These are phyloP conservation scores for Romanogobio albipinnatus DNA, from an alignment of 2,113 vertebrate species.

Conservation along the genomic window DNA sequence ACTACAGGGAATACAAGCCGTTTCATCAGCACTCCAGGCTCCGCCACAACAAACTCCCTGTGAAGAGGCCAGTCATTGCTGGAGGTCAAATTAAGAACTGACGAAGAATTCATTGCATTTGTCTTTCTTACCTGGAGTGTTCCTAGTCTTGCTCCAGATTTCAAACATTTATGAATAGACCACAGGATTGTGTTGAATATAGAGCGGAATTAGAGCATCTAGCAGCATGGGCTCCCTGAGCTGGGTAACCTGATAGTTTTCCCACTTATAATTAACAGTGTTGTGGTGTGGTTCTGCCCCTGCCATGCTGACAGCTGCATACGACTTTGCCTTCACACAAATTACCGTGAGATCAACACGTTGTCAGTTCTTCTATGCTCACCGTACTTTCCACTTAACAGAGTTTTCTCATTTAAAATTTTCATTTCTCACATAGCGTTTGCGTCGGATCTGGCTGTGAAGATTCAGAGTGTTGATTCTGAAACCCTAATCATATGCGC, in stretches of 20 bases:
- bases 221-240: conserved; percentile 59
- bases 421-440: conserved; percentile 31
- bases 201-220: conserved; percentile 28
- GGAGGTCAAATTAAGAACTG: conserved; percentile 31
- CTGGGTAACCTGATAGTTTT: conserved; percentile 67
- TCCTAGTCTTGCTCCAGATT: conserved; percentile 12
- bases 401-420: conserved; percentile 1
- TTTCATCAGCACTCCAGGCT: conserved; percentile 27
- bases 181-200: conserved; percentile 29
- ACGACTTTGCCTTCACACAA: conserved; percentile 39
- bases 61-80: conserved; percentile 4
- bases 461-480: background rate
- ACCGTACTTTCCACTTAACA: background rate
- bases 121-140: conserved; percentile 14
- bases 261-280: conserved; percentile 52
- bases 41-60: background rate
- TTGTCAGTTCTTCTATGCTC: conserved; percentile 31
- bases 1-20: background rate
- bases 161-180: conserved; percentile 29
- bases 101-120: background rate
- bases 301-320: conserved; percentile 36
- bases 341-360: conserved; percentile 46
- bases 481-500: conserved; percentile 10
- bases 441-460: background rate
- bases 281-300: conserved; percentile 56